Evolutionary conservation across 2,113 vertebrate species (phyloP), one percentile per base, ranked within the genome.

Genomic region (Dendropsophus ebraccatus): DNA sequence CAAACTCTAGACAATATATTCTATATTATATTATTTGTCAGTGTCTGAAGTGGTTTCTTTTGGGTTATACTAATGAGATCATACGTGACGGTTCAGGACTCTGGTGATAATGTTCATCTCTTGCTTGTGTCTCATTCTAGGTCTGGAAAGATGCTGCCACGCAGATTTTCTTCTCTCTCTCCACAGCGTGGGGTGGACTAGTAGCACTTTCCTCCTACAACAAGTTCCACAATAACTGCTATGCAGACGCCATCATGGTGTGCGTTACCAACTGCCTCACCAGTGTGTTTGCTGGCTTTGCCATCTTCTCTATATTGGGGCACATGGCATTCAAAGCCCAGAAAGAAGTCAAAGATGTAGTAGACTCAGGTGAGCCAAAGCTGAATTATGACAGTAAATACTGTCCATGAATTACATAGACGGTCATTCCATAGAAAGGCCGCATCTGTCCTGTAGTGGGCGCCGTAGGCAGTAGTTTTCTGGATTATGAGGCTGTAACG

Each of bases 141-240:
- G 96, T 97, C 76, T 99, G 98, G 98, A 98, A 97, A 88, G 97
- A 98, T 47, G 98, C 97, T 52, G 98, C 97, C 16, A 97, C 96
- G 6, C 98, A 99, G 90, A 99, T 96, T 88, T 99, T 99, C 91
- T 99, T 94, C 84, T 99, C 97, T 3, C 92, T 99, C 23, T 98
- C 97, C 0, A 94, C 97, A 49, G 96, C 94, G 0, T 97, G 95
- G 95, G 97, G 97, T 0, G 97, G 97, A 58, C 93, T 99, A 70
- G 96, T 96, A 21, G 95, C 97, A 28, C 92, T 99, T 8, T 95
- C 97, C 73, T 99, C 98, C 0, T 99, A 99, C 89, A 99, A 97
- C 89, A 98, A 93, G 82, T 99, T 99, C 89, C 90, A 98, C 88
- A 99, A 99, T 92, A 99, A 98, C 84, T 94, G 96, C 89, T 97